Evolutionary conservation across 1,140 invertebrate genomes (phyloP).

Genomic region (Phthorimaea operculella): DNA sequence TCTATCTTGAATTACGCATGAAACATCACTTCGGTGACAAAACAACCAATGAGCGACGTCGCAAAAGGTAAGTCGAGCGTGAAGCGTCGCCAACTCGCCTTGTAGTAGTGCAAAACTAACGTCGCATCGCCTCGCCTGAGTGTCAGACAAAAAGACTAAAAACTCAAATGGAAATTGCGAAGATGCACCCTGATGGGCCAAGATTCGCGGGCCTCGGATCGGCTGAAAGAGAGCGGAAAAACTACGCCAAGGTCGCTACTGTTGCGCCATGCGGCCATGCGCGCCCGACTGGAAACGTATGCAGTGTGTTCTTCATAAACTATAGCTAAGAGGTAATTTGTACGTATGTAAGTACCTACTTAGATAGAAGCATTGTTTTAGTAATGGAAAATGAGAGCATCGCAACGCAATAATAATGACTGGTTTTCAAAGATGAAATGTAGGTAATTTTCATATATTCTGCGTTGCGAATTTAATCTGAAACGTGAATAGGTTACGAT

Average conservation of each 20-base stretch:
- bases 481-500: too few species aligned
- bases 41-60: too few species aligned
- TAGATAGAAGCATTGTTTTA: background rate
- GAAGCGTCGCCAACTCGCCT: too few species aligned
- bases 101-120: background rate
- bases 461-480: too few species aligned
- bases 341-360: background rate
- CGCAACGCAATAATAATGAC: too few species aligned
- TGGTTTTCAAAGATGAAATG: too few species aligned
- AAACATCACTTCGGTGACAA: too few species aligned
- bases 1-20: too few species aligned
- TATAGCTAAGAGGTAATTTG: background rate
- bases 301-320: slow-evolving; percentile 3
- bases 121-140: background rate
- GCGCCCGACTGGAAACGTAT: slow-evolving; percentile 47
- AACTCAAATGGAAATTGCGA: slow-evolving; percentile 16
- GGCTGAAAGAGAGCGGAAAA: slow-evolving; percentile 65
- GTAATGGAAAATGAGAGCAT: too few species aligned
- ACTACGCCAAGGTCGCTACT: slow-evolving; percentile 50
- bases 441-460: too few species aligned
- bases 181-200: slow-evolving; percentile 32
- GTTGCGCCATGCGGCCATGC: slow-evolving; percentile 39
- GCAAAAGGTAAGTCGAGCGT: too few species aligned
- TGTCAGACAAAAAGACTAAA: slow-evolving; percentile 5
- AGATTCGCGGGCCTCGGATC: slow-evolving; percentile 38